Conservation (phyloP, 2,797 vertebrate genomes). For the Anguilla marmorata region DNA sequence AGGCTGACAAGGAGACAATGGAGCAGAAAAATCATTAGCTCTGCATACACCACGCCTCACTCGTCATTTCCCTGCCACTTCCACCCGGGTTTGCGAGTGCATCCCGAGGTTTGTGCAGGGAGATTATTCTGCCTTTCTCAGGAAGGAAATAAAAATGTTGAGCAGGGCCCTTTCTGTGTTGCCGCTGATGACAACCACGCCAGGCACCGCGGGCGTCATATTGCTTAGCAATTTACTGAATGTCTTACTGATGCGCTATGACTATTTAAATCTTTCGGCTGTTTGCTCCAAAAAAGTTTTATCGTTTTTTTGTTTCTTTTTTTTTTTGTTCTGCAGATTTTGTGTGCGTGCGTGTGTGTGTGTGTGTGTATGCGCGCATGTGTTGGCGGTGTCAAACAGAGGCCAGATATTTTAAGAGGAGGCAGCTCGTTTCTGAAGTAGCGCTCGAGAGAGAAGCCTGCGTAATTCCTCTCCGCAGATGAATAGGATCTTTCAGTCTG, state of each 20-base stretch:
- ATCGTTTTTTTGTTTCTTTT: not conserved
- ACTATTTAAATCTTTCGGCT: constrained; percentile 29
- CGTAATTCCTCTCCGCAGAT: constrained; percentile 74
- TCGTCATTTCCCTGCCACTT: constrained; percentile 40
- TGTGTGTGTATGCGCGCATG: not conserved
- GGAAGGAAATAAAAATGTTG: constrained; percentile 16
- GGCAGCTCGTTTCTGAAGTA: constrained; percentile 70
- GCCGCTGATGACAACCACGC: constrained; percentile 36
- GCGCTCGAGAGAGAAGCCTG: constrained; percentile 70
- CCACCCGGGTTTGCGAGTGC: constrained; percentile 28
- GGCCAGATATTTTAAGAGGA: constrained; percentile 78
- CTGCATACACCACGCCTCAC: constrained; percentile 37
- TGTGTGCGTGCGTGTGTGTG: constrained; percentile 34
- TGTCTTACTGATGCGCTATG: constrained; percentile 54
- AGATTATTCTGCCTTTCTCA: constrained; percentile 35
- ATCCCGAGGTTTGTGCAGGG: constrained; percentile 22
- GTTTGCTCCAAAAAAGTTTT: constrained; percentile 27
- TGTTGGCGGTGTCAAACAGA: constrained; percentile 68
- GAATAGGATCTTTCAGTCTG: constrained; percentile 72
- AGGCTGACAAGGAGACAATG: constrained; percentile 39
- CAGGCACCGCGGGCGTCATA: constrained; percentile 44
- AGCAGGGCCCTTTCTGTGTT: constrained; percentile 15
- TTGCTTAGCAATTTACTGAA: constrained; percentile 56
- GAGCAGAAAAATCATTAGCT: constrained; percentile 47
- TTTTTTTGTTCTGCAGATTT: constrained; percentile 38